These are phyloP conservation scores for Hirtodrosophila alboralis DNA, from an alignment of 2,888 invertebrate species.

Conservation along the genomic window DNA sequence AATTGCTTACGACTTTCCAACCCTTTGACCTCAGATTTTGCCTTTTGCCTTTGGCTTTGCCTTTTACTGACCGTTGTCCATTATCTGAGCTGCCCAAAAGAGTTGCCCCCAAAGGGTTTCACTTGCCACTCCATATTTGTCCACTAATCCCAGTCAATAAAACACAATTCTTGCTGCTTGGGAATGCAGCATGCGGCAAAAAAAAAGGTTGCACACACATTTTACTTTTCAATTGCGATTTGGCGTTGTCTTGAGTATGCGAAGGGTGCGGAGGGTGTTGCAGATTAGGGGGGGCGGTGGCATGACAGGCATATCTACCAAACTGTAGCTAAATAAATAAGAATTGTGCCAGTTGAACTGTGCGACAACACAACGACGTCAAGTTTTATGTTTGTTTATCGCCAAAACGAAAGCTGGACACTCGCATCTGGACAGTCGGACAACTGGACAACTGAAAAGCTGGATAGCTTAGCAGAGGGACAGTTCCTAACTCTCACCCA, in stretches of 20 bases:
- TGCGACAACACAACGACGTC: conserved; percentile 63
- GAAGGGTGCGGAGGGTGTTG: background rate
- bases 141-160: conserved; percentile 72
- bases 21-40: conserved; percentile 60
- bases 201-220: conserved; percentile 39
- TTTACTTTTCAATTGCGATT: conserved; percentile 57
- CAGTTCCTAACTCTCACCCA: conserved; percentile 15
- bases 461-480: conserved; percentile 3
- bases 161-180: conserved; percentile 68
- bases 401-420: conserved; percentile 71
- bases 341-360: conserved; percentile 73
- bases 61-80: conserved; percentile 38
- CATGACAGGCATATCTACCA: conserved; percentile 43
- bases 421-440: conserved; percentile 52
- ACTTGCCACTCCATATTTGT: conserved; percentile 34
- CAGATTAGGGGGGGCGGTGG: background rate
- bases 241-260: conserved; percentile 22
- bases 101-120: too few relatives aligned
- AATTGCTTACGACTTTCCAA: conserved; percentile 64
- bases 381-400: conserved; percentile 78
- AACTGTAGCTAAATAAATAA: conserved; percentile 67
- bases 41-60: too few relatives aligned
- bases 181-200: conserved; percentile 2
- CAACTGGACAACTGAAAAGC: too few relatives aligned
- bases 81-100: conserved; percentile 61